Conservation (phyloP, 2,797 vertebrate species). For the Enteromius unitaeniatus region DNA sequence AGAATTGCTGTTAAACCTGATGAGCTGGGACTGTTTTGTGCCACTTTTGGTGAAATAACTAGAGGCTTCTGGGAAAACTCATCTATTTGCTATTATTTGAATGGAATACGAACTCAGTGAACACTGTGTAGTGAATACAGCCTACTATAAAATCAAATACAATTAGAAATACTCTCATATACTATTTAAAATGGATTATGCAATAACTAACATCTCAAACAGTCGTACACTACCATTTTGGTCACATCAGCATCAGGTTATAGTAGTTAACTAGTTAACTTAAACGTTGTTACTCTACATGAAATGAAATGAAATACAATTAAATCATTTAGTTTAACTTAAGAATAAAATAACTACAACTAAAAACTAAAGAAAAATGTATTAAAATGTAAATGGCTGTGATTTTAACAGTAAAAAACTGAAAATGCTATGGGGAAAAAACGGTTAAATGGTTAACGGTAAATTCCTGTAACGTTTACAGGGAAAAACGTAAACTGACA, state of each 20-base stretch:
- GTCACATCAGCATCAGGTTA: background rate
- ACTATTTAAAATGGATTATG: background rate
- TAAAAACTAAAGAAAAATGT: background rate
- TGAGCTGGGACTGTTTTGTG: conserved; percentile 11
- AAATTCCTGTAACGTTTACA: too few relatives aligned
- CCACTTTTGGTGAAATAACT: background rate
- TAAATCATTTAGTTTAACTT: background rate
- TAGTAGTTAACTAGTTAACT: background rate
- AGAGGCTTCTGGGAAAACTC: background rate
- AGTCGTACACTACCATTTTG: background rate
- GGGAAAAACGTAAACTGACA: too few relatives aligned
- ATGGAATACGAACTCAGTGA: background rate
- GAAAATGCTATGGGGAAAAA: too few relatives aligned
- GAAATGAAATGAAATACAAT: background rate
- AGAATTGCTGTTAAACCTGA: background rate
- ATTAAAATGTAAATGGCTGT: background rate
- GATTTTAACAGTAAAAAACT: too few relatives aligned
- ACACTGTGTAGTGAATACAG: background rate
- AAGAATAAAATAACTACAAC: background rate
- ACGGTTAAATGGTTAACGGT: too few relatives aligned
- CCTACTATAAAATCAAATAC: background rate
- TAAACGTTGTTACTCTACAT: background rate
- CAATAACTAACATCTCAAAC: background rate
- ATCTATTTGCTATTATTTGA: background rate
- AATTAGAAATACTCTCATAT: background rate